These are phyloP conservation scores for Parazoanthus darwini DNA, from an alignment of 92 coral and sea anemone genomes.

Conservation along the genomic window DNA sequence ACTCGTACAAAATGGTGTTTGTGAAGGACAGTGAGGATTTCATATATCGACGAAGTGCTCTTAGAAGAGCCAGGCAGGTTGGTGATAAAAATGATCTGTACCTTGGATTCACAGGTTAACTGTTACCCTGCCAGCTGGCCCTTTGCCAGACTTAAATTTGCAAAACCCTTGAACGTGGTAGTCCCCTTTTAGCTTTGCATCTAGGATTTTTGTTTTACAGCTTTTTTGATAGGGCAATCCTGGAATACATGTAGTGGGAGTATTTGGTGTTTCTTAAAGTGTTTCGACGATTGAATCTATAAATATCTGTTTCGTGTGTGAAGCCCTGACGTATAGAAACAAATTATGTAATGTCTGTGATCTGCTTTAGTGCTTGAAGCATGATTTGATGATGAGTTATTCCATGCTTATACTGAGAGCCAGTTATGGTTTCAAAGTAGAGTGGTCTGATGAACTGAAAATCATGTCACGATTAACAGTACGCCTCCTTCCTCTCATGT, in stretches of 20 bases:
- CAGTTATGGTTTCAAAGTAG: not conserved
- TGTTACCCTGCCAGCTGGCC: not conserved
- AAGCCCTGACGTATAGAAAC: not conserved
- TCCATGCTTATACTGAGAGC: constrained; percentile 16
- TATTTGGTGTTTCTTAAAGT: not conserved
- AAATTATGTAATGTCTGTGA: not conserved
- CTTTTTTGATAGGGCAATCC: not conserved
- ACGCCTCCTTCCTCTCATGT: not conserved
- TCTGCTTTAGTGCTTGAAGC: not conserved
- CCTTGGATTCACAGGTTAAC: not conserved
- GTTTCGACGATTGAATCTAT: not conserved
- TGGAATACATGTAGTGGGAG: not conserved
- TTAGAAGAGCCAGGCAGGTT: constrained; percentile 91
- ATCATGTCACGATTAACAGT: not conserved
- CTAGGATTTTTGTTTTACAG: not conserved
- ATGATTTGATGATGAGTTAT: constrained; percentile 6
- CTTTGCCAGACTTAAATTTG: not conserved
- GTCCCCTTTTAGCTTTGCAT: not conserved
- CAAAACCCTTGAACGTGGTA: not conserved
- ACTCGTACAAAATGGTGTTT: constrained; percentile 93
- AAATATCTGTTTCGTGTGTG: not conserved
- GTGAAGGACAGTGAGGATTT: constrained; percentile 93
- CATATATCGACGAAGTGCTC: constrained; percentile 85
- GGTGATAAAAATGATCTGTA: not conserved
- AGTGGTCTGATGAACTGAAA: constrained; percentile 11